Conservation (phyloP, 2,888 invertebrate species). For the Philereme transversata region DNA sequence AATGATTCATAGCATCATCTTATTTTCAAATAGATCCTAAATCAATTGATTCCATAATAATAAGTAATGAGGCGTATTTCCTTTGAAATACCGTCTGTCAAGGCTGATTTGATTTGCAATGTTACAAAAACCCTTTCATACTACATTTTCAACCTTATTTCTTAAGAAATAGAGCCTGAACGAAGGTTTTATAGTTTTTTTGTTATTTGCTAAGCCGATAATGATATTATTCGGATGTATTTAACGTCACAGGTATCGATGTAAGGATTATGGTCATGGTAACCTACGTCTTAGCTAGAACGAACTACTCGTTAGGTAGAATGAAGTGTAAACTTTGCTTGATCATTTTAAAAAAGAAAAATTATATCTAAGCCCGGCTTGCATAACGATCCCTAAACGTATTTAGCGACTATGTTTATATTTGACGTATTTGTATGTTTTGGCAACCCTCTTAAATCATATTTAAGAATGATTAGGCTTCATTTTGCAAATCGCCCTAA, state of each 20-base stretch:
- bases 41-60: conserved; percentile 58
- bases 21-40: conserved; percentile 45
- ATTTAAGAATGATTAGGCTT: no score
- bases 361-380: no score
- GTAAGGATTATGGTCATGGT: conserved; percentile 41
- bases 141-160: conserved; percentile 36
- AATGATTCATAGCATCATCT: conserved; percentile 1
- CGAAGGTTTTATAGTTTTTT: conserved; percentile 4
- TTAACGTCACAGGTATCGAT: conserved; percentile 58
- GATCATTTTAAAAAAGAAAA: no score
- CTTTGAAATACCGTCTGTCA: conserved; percentile 60
- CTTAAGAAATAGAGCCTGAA: conserved; percentile 3
- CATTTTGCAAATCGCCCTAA: no score
- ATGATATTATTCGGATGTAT: conserved; percentile 68
- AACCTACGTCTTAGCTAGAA: neutral
- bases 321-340: no score
- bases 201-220: conserved; percentile 59
- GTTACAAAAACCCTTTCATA: neutral
- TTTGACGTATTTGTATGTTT: no score
- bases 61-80: conserved; percentile 35
- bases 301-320: no score
- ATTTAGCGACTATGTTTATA: no score
- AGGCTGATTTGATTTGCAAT: conserved; percentile 31
- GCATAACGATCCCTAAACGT: no score
- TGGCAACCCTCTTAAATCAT: no score